Evolutionary conservation across 2,888 invertebrate genomes (phyloP).

Genomic region (Tortrix viridana): DNA sequence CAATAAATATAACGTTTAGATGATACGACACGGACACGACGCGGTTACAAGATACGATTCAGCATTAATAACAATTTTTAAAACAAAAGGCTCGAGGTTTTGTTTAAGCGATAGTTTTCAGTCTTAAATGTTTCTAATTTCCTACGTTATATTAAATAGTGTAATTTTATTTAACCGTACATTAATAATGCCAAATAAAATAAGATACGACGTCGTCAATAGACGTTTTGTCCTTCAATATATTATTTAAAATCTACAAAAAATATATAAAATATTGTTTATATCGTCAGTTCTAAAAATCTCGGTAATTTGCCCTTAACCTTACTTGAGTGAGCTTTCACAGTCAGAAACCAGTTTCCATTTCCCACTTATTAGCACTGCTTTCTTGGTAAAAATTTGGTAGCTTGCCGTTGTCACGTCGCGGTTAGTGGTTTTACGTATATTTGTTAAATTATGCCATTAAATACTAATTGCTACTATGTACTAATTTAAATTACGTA

Average conservation of each 20-base stretch:
- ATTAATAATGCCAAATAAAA: too few species aligned
- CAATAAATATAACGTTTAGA: slow-evolving; percentile 3
- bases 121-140: too few species aligned
- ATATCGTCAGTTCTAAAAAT: slow-evolving; percentile 18
- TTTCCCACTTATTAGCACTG: slow-evolving; percentile 18
- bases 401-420: slow-evolving; percentile 9
- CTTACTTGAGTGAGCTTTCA: slow-evolving; percentile 25
- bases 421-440: slow-evolving; percentile 12
- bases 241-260: too few species aligned
- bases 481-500: too few species aligned
- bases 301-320: slow-evolving; percentile 22
- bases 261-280: too few species aligned
- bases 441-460: not conserved
- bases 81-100: too few species aligned
- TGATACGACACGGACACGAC: slow-evolving; percentile 14
- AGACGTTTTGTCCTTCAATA: too few species aligned
- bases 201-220: too few species aligned
- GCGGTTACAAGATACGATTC: not conserved
- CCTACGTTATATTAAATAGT: too few species aligned
- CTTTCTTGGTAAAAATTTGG: slow-evolving; percentile 30
- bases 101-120: too few species aligned
- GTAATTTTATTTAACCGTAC: too few species aligned
- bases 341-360: slow-evolving; percentile 27
- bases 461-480: not conserved
- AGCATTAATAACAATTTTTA: too few species aligned